These are phyloP conservation scores for Procavia capensis DNA, from an alignment of 2,113 vertebrate genomes.

Conservation along the genomic window DNA sequence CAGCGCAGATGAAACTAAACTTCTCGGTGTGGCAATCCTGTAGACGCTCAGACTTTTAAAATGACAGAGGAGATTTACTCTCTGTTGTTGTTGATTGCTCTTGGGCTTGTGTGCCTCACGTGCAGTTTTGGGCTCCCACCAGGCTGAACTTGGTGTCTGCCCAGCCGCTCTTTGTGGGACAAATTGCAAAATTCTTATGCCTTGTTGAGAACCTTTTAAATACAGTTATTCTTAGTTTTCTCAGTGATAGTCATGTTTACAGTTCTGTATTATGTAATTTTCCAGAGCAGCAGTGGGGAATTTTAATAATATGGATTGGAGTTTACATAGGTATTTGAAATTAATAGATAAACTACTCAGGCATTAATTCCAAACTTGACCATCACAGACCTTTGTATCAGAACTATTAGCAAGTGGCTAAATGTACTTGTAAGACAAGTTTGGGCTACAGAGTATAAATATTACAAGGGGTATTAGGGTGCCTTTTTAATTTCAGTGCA, in stretches of 20 bases:
- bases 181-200: background rate
- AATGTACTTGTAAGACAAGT: constrained; percentile 25
- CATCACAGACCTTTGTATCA: constrained; percentile 25
- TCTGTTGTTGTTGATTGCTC: background rate
- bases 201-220: constrained; percentile 1
- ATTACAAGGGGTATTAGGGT: background rate
- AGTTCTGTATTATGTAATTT: background rate
- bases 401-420: background rate
- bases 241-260: background rate
- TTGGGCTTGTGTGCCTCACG: background rate
- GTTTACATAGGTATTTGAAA: background rate
- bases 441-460: background rate
- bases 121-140: background rate
- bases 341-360: constrained; percentile 11
- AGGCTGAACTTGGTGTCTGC: background rate
- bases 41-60: constrained; percentile 26
- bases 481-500: constrained; percentile 17
- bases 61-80: constrained; percentile 1
- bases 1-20: constrained; percentile 25
- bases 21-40: constrained; percentile 23
- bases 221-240: constrained; percentile 18
- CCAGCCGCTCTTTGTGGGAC: background rate
- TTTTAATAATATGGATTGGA: constrained; percentile 27
- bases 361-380: constrained; percentile 28
- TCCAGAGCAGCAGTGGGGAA: background rate